Percentiles rank a stretch among this genome's conserved stretches.
These are phyloP conservation scores for Cervus canadensis DNA, from an alignment of 2,113 vertebrate genomes.

Conservation along the genomic window DNA sequence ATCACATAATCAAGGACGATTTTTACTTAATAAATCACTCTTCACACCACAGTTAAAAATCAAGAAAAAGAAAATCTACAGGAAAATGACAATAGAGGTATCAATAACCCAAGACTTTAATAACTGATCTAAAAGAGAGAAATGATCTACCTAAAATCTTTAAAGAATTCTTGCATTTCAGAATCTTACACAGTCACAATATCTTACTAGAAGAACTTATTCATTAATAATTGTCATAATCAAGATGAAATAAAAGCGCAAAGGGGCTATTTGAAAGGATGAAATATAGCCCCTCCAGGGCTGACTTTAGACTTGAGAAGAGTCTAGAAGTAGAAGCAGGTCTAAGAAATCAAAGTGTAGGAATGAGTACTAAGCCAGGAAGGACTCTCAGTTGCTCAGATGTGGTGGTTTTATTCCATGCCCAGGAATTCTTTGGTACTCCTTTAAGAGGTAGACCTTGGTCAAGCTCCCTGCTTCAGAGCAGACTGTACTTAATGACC, in stretches of 20 bases:
- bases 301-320: not conserved
- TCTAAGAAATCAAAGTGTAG: not conserved
- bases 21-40: slow-evolving; percentile 22
- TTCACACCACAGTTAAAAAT: slow-evolving; percentile 11
- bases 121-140: not conserved
- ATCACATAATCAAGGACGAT: not conserved
- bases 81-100: slow-evolving; percentile 16
- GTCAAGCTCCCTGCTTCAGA: not conserved
- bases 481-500: not conserved
- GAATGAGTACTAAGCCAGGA: not conserved
- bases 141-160: not conserved
- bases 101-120: slow-evolving; percentile 45
- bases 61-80: not conserved
- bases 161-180: not conserved
- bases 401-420: too few relatives aligned
- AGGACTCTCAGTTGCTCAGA: not conserved
- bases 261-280: not conserved
- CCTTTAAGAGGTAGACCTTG: not conserved
- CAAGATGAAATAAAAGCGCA: slow-evolving; percentile 10
- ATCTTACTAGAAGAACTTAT: not conserved
- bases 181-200: not conserved
- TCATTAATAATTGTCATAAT: not conserved
- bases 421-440: not conserved
- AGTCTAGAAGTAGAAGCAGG: not conserved
- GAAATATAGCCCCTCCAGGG: not conserved